Base-by-base conservation (phyloP, 2,888 invertebrate genomes). In the Drosophila engyochracea region DNA sequence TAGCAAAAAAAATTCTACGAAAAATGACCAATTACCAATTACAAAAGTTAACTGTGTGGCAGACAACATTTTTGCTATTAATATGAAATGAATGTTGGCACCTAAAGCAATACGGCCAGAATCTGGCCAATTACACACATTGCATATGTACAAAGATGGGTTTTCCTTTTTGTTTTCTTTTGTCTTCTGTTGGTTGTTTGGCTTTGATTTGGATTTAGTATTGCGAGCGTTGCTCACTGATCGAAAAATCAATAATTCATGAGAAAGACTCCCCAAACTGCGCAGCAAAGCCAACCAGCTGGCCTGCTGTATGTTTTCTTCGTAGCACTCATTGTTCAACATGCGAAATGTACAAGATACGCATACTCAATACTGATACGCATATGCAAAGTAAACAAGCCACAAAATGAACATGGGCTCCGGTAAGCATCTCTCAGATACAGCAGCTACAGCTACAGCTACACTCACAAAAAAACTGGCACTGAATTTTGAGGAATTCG, bases 191-290 rank as follows among this genome's bases (percentile, higher is more conserved):
- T 25, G 16, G 19, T 59, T 22, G 30, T 31, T 30, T 31, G 22
- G 35, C 22, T 70, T 44, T 57, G 51, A 47, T 62, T 58, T 57
- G 44, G 70, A 71, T 70, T 71, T 58, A 58, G 49, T 67, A 53
- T 35, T 62, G 62, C 39, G 19, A 30, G 52, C 33, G 14, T 16
- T 67, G 53, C 25, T 61, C 28, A 64, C 75, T 89, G 85, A 86
- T 89, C 89, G 89, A 89, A 86, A 86, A 89, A 86, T 86, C 85
- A 89, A 89, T 86, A 86, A 89, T 86, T 86, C 89, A 86, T 82
- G 84, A 73, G 70, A 58, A 69, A 54, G 55, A 61, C 71, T 6
- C 14, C 33, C 22, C 44, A 47, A n/a, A 10, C 52, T 19, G 16
- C 12, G 2, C 7, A 14, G 31, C 16, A 22, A 28, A 44, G 39